A percentile compares a stretch with the other conserved stretches of the same genome.
Evolutionary conservation across 1,140 invertebrate genomes (phyloP).

Genomic region (Aphidius ervi): DNA sequence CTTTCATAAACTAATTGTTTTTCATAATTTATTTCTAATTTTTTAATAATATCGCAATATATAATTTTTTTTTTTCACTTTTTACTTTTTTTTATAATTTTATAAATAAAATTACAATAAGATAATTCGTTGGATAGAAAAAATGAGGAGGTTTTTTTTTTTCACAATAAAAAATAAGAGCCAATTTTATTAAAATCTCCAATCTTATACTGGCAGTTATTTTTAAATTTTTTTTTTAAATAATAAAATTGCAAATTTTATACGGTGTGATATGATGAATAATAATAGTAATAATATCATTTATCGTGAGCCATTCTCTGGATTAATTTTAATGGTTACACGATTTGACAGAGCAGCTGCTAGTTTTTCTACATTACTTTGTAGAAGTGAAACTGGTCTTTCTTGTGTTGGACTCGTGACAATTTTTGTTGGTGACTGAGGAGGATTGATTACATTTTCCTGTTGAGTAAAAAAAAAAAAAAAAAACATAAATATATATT

Average conservation of each 20-base stretch:
- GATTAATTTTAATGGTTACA: slow-evolving; percentile 50
- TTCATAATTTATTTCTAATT: too few relatives aligned
- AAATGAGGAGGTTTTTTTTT: too few relatives aligned
- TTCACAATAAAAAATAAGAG: too few relatives aligned
- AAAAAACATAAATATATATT: slow-evolving; percentile 16
- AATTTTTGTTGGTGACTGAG: slow-evolving; percentile 21
- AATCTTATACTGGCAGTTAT: too few relatives aligned
- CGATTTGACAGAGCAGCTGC: slow-evolving; percentile 44
- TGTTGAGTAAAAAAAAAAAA: slow-evolving; percentile 23
- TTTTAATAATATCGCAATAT: too few relatives aligned
- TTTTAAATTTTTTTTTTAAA: neutral
- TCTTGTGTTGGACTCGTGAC: slow-evolving; percentile 25
- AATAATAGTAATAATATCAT: slow-evolving; percentile 7
- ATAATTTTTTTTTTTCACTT: too few relatives aligned
- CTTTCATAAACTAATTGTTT: too few relatives aligned
- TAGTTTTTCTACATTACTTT: slow-evolving; percentile 44
- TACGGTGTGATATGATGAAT: neutral
- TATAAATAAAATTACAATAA: too few relatives aligned
- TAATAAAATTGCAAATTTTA: too few relatives aligned
- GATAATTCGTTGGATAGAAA: too few relatives aligned
- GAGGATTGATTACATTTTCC: slow-evolving; percentile 29
- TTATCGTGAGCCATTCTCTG: slow-evolving; percentile 47
- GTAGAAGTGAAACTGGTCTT: slow-evolving; percentile 27
- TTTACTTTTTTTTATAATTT: too few relatives aligned
- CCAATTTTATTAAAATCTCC: too few relatives aligned